Base-by-base conservation (phyloP, 1,140 invertebrate genomes). In the Listronotus oregonensis region DNA sequence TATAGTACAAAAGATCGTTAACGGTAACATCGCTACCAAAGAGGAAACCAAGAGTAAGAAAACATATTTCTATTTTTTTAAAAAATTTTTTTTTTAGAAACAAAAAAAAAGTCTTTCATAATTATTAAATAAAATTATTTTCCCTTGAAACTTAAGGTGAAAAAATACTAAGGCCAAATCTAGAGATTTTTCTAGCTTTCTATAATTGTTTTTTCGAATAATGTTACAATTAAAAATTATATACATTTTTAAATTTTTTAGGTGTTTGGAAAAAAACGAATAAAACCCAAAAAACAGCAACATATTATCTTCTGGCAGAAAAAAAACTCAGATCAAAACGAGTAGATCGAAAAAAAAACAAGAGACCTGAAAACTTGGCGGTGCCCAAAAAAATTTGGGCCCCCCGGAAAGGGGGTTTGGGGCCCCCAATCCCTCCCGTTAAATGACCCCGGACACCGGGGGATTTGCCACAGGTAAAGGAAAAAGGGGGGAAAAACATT, bases 241-340 rank as follows among this genome's bases (percentile, higher is more conserved):
- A n/a, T n/a, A n/a, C n/a, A n/a, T 27, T 27, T 27, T 27, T 27
- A 3, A 27, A 27, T 27, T 27, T 54, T 43, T 84, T 76, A 96
- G 94, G 70, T 91, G 94, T 57, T 81, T 99, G 66, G 94, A 98
- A 75, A 93, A 91, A 77, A 95, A 98, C 82, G 93, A 96, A 75
- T 99, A 99, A 81, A 97, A 97, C 82, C n/a, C 95, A 99, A 80
- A 92, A 99, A 70, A 98, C 97, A 32, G 97, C 97, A 27, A 99
- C 97, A 31, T 99, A 99, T 82, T 99, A 95, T 82, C 82, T 99
- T 70, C 82, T 99, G 66, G 96, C 96, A 18, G 97, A 99, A 82
- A 82, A 95, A 63, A 94, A 96, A 79, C 82, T 97, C 18, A 85
- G 87, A 76, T 85, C 89, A 44, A 86, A 90, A 59, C 79, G 87